Evolutionary conservation across 2,888 invertebrate genomes (phyloP).

Genomic region (Silvanus unidentatus): DNA sequence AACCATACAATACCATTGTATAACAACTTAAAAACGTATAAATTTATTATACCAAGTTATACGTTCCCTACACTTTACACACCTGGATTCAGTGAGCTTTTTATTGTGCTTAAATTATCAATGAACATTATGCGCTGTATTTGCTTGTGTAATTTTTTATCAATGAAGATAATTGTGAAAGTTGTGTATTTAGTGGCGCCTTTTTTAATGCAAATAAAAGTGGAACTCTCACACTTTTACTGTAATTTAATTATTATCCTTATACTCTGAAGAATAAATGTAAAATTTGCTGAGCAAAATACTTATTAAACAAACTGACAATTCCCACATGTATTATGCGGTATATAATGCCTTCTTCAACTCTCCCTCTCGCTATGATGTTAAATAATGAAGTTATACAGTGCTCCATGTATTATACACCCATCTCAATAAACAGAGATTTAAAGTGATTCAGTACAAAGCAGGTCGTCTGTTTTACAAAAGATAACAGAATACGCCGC

Average conservation of each 20-base stretch:
- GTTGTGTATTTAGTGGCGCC: too few relatives aligned
- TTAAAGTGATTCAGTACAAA: slow-evolving; percentile 45
- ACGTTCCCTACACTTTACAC: too few relatives aligned
- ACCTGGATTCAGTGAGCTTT: too few relatives aligned
- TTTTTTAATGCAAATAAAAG: too few relatives aligned
- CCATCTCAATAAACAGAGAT: slow-evolving; percentile 46
- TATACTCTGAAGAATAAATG: not conserved
- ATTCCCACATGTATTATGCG: slow-evolving; percentile 37
- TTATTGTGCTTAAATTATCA: too few relatives aligned
- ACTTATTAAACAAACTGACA: slow-evolving; percentile 17
- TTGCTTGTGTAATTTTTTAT: not conserved
- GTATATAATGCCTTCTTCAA: slow-evolving; percentile 18
- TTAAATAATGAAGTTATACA: not conserved
- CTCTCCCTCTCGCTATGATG: too few relatives aligned
- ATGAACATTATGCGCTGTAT: too few relatives aligned
- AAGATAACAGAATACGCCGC: slow-evolving; percentile 46
- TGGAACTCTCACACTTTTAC: not conserved
- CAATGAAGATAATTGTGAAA: too few relatives aligned
- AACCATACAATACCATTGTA: not conserved
- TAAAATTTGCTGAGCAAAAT: too few relatives aligned
- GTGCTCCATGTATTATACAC: slow-evolving; percentile 8
- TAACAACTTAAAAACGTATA: too few relatives aligned
- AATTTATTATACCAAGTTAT: too few relatives aligned
- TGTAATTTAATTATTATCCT: not conserved
- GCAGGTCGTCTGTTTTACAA: slow-evolving; percentile 49